phyloP scores from a whole-genome alignment of 2,797 vertebrate genomes.

The Babyrousa celebensis region DNA sequence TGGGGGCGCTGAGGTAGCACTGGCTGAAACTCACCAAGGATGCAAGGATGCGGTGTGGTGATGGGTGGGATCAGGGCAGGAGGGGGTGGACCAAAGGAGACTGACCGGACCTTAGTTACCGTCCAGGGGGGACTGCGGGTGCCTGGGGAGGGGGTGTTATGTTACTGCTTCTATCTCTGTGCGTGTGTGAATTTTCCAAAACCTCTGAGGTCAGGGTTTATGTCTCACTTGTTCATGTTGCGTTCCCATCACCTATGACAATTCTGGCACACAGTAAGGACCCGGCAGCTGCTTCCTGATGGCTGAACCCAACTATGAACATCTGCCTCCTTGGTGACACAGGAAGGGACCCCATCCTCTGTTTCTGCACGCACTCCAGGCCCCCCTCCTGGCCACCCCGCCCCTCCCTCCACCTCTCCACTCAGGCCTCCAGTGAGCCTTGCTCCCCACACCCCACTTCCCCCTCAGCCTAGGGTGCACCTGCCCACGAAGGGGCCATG shows the following conservation, averaged over 20 bases:
- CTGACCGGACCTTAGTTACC: fast-evolving
- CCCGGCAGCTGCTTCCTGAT: neutral
- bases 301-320: neutral
- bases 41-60: fast-evolving
- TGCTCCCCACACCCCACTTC: neutral
- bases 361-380: neutral
- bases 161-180: neutral
- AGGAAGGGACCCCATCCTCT: neutral
- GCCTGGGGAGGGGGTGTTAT: neutral
- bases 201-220: neutral
- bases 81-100: neutral
- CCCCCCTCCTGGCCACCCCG: neutral
- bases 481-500: neutral
- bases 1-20: neutral
- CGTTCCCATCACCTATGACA: neutral
- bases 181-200: neutral
- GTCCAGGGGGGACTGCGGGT: fast-evolving
- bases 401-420: neutral
- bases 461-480: neutral
- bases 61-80: fast-evolving
- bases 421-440: neutral
- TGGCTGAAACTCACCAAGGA: neutral
- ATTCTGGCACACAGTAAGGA: neutral
- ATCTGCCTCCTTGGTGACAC: fast-evolving
- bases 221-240: neutral